Conservation (phyloP, 2,797 vertebrate species). For the Acanthornis magna region DNA sequence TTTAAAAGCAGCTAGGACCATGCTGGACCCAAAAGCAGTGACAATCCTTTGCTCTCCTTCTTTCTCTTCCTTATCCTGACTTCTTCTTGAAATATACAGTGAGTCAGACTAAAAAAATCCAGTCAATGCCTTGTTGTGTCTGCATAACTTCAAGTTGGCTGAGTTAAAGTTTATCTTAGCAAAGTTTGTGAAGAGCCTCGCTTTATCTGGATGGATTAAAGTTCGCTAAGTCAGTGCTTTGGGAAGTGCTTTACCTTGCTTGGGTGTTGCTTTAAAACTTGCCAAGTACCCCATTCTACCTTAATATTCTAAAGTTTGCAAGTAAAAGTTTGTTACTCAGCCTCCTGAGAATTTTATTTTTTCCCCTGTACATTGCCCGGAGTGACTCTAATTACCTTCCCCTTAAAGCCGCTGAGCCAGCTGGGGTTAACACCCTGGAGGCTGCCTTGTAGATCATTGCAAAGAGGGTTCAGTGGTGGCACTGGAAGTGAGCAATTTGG, state of each 20-base stretch:
- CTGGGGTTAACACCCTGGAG: too few species aligned
- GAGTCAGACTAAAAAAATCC: background rate
- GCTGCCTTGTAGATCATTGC: background rate
- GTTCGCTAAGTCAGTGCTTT: background rate
- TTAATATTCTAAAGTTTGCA: background rate
- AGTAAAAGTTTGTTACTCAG: background rate
- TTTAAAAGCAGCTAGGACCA: background rate
- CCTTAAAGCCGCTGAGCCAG: rapidly evolving
- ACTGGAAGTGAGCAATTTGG: background rate
- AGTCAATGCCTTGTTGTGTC: background rate
- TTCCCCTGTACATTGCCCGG: background rate
- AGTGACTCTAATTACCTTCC: background rate
- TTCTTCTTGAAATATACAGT: background rate
- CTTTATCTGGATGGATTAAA: background rate
- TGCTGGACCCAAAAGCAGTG: background rate
- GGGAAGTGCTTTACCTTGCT: background rate
- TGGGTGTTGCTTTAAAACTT: background rate
- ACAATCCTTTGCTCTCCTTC: background rate
- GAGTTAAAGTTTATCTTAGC: background rate
- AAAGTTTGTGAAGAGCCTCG: background rate
- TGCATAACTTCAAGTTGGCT: background rate
- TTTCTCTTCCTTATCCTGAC: background rate
- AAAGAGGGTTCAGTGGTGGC: background rate
- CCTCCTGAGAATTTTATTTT: background rate
- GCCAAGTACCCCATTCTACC: background rate